Evolutionary conservation across 2,113 vertebrate species (phyloP).

Genomic region (Grammomys surdaster): DNA sequence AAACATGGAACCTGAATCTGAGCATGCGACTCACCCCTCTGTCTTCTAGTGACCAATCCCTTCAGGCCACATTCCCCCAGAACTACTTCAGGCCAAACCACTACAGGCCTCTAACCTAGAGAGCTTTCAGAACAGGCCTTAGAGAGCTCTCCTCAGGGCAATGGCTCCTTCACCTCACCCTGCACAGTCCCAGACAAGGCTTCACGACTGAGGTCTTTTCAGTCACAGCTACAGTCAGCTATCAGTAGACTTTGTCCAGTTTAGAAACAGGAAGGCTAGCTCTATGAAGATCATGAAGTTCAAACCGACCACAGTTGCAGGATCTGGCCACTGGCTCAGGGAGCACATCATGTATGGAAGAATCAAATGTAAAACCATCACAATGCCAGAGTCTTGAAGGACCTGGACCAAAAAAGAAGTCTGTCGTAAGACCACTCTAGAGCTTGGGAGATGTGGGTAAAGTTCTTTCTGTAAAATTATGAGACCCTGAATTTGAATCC

Average conservation of each 20-base stretch:
- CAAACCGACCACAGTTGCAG: neutral
- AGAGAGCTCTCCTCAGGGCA: neutral
- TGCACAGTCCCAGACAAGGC: neutral
- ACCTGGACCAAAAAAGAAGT: slow-evolving; percentile 14
- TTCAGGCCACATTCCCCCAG: slow-evolving; percentile 65
- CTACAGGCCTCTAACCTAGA: neutral
- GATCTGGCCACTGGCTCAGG: neutral
- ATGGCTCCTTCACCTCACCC: neutral
- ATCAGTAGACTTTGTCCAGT: neutral
- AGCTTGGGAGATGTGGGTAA: neutral
- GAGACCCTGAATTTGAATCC: neutral
- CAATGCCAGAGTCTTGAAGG: neutral
- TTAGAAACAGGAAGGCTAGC: neutral
- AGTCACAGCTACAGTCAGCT: neutral
- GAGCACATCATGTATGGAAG: neutral
- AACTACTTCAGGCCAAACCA: slow-evolving; percentile 34
- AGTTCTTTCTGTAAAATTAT: neutral
- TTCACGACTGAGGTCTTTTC: neutral
- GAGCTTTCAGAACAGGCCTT: neutral
- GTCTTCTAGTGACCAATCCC: slow-evolving; percentile 59
- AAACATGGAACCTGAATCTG: slow-evolving; percentile 66
- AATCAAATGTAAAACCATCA: slow-evolving; percentile 13
- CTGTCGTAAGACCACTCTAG: neutral
- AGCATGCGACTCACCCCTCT: slow-evolving; percentile 62
- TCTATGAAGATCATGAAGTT: neutral